phyloP scores from a whole-genome alignment of 2,113 vertebrate species.

The Ibidorhyncha struthersii region DNA sequence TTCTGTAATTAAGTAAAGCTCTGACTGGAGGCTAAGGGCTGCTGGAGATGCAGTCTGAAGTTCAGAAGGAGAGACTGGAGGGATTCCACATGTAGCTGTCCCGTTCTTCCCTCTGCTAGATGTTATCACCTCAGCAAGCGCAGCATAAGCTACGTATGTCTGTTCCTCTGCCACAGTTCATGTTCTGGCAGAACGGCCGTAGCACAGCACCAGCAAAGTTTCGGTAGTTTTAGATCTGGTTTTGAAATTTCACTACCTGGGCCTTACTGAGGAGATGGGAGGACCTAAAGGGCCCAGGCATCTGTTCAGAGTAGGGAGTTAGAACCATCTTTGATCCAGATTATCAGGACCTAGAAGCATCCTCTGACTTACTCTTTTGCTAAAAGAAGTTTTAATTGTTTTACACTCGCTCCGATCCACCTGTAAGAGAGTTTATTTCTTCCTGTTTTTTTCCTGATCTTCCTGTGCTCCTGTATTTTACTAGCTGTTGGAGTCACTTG shows the following conservation, averaged over 20 bases:
- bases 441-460: too few relatives aligned
- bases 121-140: fast-evolving
- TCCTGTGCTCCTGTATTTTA: not conserved
- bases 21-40: not conserved
- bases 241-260: not conserved
- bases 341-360: not conserved
- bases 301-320: not conserved
- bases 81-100: not conserved
- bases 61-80: not conserved
- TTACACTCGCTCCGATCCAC: not conserved
- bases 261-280: not conserved
- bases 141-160: not conserved
- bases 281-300: not conserved
- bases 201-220: not conserved
- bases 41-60: not conserved
- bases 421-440: not conserved
- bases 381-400: not conserved
- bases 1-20: not conserved
- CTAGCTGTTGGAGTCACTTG: not conserved
- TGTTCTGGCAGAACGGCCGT: not conserved
- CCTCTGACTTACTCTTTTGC: not conserved
- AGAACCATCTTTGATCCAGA: not conserved
- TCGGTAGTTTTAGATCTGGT: not conserved
- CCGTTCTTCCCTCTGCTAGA: not conserved
- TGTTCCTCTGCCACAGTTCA: not conserved